These are phyloP conservation scores for Acropora yongei DNA, from an alignment of 64 coral and sea anemone genomes.

Conservation along the genomic window DNA sequence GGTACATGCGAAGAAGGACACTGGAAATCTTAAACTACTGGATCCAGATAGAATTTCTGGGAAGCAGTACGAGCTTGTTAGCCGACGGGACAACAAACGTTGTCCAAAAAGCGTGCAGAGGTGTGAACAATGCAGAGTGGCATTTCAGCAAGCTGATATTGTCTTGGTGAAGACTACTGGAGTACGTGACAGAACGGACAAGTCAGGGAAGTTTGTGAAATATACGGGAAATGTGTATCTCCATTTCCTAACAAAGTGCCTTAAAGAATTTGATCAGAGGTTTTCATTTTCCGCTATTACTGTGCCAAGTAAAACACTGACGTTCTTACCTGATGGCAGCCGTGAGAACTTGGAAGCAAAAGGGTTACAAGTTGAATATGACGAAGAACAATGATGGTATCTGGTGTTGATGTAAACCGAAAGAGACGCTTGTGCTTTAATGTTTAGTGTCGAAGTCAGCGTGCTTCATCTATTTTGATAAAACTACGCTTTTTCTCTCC, in stretches of 20 bases:
- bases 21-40: not conserved
- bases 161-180: constrained; percentile 47
- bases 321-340: not conserved
- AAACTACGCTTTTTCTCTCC: too few relatives aligned
- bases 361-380: constrained; percentile 49
- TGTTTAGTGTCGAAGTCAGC: not conserved
- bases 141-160: constrained; percentile 40
- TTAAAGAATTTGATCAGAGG: constrained; percentile 64
- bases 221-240: constrained; percentile 57
- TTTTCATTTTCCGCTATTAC: constrained; percentile 18
- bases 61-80: constrained; percentile 40
- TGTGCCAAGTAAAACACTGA: not conserved
- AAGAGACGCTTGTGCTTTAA: constrained; percentile 5
- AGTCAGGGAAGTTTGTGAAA: constrained; percentile 40
- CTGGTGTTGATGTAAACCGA: not conserved
- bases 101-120: constrained; percentile 9
- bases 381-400: not conserved
- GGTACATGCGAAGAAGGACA: constrained; percentile 11
- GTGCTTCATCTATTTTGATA: too few relatives aligned
- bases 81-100: constrained; percentile 24
- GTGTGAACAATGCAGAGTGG: constrained; percentile 47
- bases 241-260: constrained; percentile 63
- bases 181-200: constrained; percentile 29
- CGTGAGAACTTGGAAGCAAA: constrained; percentile 1
- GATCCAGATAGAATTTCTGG: constrained; percentile 43